Base-by-base conservation (phyloP, 2,797 vertebrate species). In the Catamblyrhynchus diadema region DNA sequence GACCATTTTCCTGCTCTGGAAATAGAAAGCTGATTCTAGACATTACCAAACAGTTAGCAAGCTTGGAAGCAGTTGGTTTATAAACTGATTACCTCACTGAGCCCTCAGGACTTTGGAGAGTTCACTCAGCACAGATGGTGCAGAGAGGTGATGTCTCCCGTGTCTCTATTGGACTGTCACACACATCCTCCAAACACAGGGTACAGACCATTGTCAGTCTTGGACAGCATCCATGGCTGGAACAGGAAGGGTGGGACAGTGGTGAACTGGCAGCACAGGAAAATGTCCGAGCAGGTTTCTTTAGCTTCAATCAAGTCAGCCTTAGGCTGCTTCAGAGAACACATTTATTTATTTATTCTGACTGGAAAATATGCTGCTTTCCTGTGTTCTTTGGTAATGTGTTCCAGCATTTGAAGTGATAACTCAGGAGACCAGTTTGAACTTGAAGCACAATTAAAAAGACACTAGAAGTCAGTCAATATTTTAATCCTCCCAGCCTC, bases 41-140 rank as follows among this genome's bases (percentile, higher is more conserved):
- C 86, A 81, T 94, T 92, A 92, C 95, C 89, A 94, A 90, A 87
- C 66, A 85, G 80, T 84, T 80, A 91, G 44, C 88, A 86, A 83
- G 73, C 71, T 90, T 95, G 91, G 54, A 86, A 96, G 60, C 1
- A 3, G 59, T 90, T 0, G 0, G 72, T 79, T 74, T 89, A 64
- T 88, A 74, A 94, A 96, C 85, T 67, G 41, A 92, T 95, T 71
- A 91, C 72, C 87, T 75, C 94, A 88, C 57, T 3, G 21, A 81
- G 35, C 54, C 59, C 32, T 94, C 65, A 74, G 85, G 44, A 39
- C 33, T 75, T 80, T 47, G 54, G 85, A 83, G 71, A 75, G 35
- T 18, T 86, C 69, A 22, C 39, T 71, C 54, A 53, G 88, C 72
- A 72, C 80, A 88, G 85, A 74, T 50, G 51, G 28, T 73, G 37